Evolutionary conservation across 2,888 invertebrate genomes (phyloP), one percentile per base, ranked within the genome.

Genomic region (Bimastos eiseni): DNA sequence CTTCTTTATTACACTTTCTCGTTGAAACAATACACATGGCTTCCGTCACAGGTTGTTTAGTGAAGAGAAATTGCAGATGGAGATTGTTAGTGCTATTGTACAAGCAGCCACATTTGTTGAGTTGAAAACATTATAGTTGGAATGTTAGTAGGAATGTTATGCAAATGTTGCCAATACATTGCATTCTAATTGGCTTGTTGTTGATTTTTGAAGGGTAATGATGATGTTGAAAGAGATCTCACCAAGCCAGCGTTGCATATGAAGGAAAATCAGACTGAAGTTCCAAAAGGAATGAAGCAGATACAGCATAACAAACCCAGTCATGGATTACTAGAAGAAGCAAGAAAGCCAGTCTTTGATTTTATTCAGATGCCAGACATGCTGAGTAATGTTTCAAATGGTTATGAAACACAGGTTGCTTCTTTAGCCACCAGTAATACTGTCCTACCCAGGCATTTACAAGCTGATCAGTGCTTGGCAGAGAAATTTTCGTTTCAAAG

Each of bases 181-280:
- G n/a, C n/a, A n/a, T 70, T 70, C 70, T 3, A 30, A n/a, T n/a
- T n/a, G n/a, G 30, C 11, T n/a, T 17, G 17, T 55, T 49, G 8
- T 70, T 70, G 70, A n/a, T 70, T 70, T 49, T 70, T 70, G 70
- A n/a, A 70, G 70, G 70, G 70, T 70, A 70, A 70, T 70, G 70
- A 70, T 70, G 70, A 70, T 8, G 70, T 70, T 70, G 70, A 70
- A n/a, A 70, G n/a, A 70, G 70, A 70, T 70, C n/a, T n/a, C 30
- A n/a, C 8, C 8, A 70, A 70, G n/a, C 70, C n/a, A n/a, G n/a
- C 30, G 30, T n/a, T 70, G 70, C 70, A n/a, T n/a, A 13, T 70
- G 30, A 70, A n/a, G 8, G 70, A 70, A 70, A 70, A 70, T n/a
- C 5, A 70, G n/a, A 70, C 70, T 70, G 70, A n/a, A 70, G n/a